Base-by-base conservation (phyloP, 2,113 vertebrate genomes). In the Actenoides hombroni region DNA sequence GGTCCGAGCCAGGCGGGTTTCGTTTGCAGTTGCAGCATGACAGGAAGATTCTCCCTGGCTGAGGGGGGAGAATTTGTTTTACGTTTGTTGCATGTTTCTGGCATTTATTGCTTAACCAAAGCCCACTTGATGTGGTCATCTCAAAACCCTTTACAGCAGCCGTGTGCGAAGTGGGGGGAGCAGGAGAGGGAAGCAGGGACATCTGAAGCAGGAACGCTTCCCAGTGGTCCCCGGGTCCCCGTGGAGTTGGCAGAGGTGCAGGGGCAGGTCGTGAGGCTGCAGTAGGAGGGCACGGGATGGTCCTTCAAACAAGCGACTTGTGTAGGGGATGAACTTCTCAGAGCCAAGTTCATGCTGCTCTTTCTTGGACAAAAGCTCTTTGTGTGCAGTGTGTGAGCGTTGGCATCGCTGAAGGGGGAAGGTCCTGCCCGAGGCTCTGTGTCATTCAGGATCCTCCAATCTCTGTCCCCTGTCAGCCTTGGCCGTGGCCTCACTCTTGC, bases 41-140 rank as follows among this genome's bases (percentile, higher is more conserved):
- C 92, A 95, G 80, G 80, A 94, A 94, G 91, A 89, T 95, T 92
- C 49, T 93, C 77, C 31, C 81, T 33, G 16, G 82, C 90, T 26
- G 8, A 56, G 67, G 57, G 61, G 67, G 53, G 61, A 93, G 83
- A 93, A 87, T 85, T 94, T 67, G 67, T 92, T 96, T 87, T 84
- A 82, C 11, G 23, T 90, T 94, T 5, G 17, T 94, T 96, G 67
- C 88, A 23, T 76, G 83, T 86, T 96, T 79, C 86, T 97, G 96
- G 88, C 54, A 15, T 92, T 96, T 92, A 94, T 80, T 97, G 88
- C 91, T 95, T 95, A 92, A 96, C 91, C 96, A 92, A 83, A 89
- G n/a, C 61, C 77, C 59, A 39, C 80, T 94, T 96, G 92, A 95
- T 96, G 96, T 91, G 96, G 96, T 95, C 91, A 65, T 77, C 83